phyloP scores from a whole-genome alignment of 37 sponge, comb jelly and placozoan species.

The Chondrilla cf. caribensis region DNA sequence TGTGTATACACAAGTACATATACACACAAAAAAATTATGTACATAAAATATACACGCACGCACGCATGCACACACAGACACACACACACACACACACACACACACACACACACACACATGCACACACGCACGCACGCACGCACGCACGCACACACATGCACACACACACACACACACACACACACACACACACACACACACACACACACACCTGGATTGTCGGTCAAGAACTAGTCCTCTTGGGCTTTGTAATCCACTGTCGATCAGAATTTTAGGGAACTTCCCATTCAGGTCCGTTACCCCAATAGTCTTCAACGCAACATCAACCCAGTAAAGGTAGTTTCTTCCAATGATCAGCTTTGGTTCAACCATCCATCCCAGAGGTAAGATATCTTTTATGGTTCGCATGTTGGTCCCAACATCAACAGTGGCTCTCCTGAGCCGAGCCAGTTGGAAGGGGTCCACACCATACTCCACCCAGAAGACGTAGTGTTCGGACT shows the following conservation, averaged over 20 bases:
- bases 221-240: not conserved
- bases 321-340: constrained; percentile 6
- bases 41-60: too few relatives aligned
- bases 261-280: not conserved
- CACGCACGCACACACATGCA: not conserved
- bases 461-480: not conserved
- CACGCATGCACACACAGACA: too few relatives aligned
- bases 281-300: not conserved
- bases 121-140: not conserved
- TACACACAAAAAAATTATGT: too few relatives aligned
- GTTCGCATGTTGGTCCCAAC: too few relatives aligned
- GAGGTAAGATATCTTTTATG: too few relatives aligned
- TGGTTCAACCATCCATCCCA: too few relatives aligned
- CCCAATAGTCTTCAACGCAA: not conserved
- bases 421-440: too few relatives aligned
- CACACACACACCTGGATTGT: not conserved
- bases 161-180: not conserved
- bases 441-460: too few relatives aligned
- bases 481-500: not conserved
- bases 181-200: not conserved
- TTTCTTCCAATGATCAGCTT: not conserved
- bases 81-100: too few relatives aligned
- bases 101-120: not conserved
- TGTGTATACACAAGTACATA: too few relatives aligned
- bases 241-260: not conserved